These are phyloP conservation scores for Platyrinchus mystaceus DNA, from an alignment of 2,797 vertebrate species.

Conservation along the genomic window DNA sequence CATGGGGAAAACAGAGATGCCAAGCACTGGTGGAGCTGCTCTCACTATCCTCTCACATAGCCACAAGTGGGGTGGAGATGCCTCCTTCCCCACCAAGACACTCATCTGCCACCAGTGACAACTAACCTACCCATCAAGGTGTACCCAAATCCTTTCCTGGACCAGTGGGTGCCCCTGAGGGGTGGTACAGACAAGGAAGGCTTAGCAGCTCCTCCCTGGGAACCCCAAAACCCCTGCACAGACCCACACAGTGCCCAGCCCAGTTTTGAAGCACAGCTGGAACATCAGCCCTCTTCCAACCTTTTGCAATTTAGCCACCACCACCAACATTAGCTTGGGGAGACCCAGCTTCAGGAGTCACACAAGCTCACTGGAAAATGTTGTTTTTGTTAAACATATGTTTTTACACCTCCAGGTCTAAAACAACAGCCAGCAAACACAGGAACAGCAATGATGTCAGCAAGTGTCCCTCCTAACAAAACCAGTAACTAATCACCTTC, in stretches of 20 bases:
- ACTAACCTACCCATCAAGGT: neutral
- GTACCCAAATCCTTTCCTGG: neutral
- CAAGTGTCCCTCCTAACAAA: neutral
- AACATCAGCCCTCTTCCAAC: neutral
- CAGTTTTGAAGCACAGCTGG: neutral
- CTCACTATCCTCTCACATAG: neutral
- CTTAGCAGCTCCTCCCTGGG: fast-evolving
- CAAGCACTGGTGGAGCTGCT: neutral
- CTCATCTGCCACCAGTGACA: neutral
- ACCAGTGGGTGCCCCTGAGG: fast-evolving
- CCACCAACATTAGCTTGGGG: fast-evolving
- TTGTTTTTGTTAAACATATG: fast-evolving
- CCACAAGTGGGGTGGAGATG: neutral
- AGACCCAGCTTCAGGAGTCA: neutral
- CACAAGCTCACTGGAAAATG: fast-evolving
- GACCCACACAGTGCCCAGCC: fast-evolving
- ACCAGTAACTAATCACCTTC: neutral
- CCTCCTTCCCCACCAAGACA: neutral
- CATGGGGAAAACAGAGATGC: neutral
- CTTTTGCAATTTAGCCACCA: neutral
- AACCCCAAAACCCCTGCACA: neutral
- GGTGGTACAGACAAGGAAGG: fast-evolving
- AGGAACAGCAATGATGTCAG: neutral
- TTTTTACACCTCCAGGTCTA: neutral
- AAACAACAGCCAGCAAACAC: neutral